phyloP scores from a whole-genome alignment of 2,113 vertebrate species.

The Tinamus guttatus region DNA sequence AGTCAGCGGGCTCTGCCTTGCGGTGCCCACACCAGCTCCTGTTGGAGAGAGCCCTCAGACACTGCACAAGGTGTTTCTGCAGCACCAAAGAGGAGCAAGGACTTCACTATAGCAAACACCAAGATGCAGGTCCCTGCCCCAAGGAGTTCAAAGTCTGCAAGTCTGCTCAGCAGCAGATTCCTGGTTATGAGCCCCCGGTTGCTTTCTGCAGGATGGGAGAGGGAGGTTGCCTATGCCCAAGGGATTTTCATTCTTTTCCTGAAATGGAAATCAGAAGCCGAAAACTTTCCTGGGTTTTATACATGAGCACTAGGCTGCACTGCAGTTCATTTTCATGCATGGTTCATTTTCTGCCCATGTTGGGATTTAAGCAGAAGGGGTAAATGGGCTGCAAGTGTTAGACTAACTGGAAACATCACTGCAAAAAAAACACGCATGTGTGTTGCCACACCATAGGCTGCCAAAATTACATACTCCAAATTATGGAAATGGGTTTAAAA shows the following conservation, averaged over 20 bases:
- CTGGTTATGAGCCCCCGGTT: background rate
- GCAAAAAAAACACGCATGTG: background rate
- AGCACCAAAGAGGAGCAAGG: background rate
- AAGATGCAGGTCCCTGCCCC: background rate
- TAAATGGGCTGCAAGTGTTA: background rate
- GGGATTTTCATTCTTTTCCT: background rate
- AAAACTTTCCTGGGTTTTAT: background rate
- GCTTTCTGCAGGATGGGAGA: no score
- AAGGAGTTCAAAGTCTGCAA: background rate
- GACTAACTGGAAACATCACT: background rate
- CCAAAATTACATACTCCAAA: background rate
- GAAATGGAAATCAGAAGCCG: background rate
- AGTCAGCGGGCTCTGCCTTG: background rate
- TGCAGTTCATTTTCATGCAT: background rate
- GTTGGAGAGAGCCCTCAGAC: background rate
- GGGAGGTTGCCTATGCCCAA: background rate
- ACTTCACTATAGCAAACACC: background rate
- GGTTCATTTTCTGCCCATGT: background rate
- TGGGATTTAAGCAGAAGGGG: background rate
- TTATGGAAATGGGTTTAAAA: rapidly evolving
- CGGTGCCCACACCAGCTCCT: background rate
- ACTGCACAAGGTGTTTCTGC: background rate
- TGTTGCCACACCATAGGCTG: background rate
- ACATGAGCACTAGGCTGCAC: background rate
- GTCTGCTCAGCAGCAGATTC: background rate